Base-by-base conservation (phyloP, 2,888 invertebrate genomes). In the Chrysolina haemoptera region DNA sequence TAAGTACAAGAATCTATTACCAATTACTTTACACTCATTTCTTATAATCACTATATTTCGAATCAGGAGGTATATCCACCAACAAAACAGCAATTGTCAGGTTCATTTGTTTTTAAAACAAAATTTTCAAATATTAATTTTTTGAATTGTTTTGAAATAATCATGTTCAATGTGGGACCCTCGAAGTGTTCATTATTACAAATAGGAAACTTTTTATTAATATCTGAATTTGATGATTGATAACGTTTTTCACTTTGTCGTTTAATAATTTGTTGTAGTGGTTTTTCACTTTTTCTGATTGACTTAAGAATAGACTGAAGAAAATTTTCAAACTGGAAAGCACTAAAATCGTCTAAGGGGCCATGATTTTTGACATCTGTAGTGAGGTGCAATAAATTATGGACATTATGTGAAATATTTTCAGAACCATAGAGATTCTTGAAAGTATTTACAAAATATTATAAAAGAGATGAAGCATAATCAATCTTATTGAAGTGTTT, bases 311-410 rank as follows among this genome's bases (percentile, higher is more conserved):
- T n/a, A 4, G 20, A 41, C 43, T 55, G 46, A 48, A 73, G 66
- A 70, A 67, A 72, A 71, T 74, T 71, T 63, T 76, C 76, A 70
- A 68, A 74, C 14, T 48, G 62, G 73, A 75, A 77, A 10, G 66
- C 62, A 27, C 27, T 27, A 27, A 27, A 27, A 40, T 65, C 53
- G 68, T 77, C 71, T 50, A 75, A 14, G 41, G 66, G 62, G 16
- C 77, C 76, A 67, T 70, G 62, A 14, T 43, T 62, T 62, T 62
- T 62, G 20, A 62, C 62, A n/a, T 62, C 62, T 35, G 11, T n/a
- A 35, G 22, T 22, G 11, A 62, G 4, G 22, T 62, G 41, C n/a
- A 41, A 63, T 35, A 63, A 40, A 63, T 71, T 75, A 64, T 80
- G 80, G 40, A 63, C n/a, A 63, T 41, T 63, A n/a, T 41, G 41